Evolutionary conservation across 2,113 vertebrate species (phyloP).

Genomic region (Laticauda colubrina): DNA sequence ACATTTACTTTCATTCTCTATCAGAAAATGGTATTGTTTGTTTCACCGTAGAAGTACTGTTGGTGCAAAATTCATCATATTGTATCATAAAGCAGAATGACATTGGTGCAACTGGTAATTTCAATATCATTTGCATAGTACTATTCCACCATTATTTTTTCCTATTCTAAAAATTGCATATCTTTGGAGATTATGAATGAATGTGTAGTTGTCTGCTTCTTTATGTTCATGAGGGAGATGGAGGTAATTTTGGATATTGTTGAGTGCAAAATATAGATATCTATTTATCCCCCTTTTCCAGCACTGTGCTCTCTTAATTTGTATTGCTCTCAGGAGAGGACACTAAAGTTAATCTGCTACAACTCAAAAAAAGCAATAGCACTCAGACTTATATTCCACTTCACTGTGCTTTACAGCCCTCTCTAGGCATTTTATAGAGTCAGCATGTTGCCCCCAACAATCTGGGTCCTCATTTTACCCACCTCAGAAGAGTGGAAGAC

Average conservation of each 20-base stretch:
- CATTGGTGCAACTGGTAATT: not conserved
- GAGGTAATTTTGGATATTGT: slow-evolving; percentile 36
- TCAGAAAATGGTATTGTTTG: not conserved
- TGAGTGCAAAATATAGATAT: slow-evolving; percentile 23
- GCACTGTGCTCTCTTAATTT: not conserved
- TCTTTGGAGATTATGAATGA: not conserved
- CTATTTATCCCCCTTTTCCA: not conserved
- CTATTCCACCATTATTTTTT: not conserved
- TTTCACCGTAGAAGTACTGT: not conserved
- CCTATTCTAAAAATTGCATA: not conserved
- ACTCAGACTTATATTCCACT: too few species aligned
- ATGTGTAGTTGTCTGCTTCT: not conserved
- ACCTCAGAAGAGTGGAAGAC: too few species aligned
- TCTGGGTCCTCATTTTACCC: too few species aligned
- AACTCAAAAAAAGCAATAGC: not conserved
- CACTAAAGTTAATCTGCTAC: not conserved
- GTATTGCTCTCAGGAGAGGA: not conserved
- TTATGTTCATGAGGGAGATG: not conserved
- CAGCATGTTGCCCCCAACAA: too few species aligned
- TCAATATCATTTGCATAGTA: slow-evolving; percentile 27
- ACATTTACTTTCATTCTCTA: not conserved
- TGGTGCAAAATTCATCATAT: not conserved
- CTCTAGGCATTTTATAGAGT: too few species aligned
- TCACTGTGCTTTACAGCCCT: too few species aligned
- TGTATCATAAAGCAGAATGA: not conserved